These are phyloP conservation scores for Steatocranus sp. DNA, from an alignment of 2,797 vertebrate genomes.

Conservation along the genomic window DNA sequence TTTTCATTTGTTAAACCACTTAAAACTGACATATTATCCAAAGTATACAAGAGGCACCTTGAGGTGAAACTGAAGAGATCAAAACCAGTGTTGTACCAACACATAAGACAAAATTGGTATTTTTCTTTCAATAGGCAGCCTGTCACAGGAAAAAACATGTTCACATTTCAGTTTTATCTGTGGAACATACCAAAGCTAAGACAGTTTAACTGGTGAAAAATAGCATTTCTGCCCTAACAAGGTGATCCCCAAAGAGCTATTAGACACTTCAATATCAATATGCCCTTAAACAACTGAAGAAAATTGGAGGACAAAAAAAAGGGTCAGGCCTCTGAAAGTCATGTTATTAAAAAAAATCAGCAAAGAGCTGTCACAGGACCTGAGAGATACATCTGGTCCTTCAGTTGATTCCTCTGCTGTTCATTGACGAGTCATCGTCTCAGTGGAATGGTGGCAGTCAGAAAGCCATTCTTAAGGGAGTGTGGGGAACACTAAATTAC, in stretches of 20 bases:
- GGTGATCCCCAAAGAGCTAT: neutral
- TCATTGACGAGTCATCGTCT: neutral
- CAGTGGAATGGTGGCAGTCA: neutral
- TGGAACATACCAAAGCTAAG: accelerated
- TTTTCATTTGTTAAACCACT: accelerated
- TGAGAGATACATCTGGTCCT: accelerated
- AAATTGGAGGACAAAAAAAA: neutral
- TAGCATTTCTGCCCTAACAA: neutral
- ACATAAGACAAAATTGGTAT: accelerated
- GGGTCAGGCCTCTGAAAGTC: accelerated
- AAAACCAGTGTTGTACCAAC: neutral
- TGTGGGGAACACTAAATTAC: neutral
- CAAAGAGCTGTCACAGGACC: neutral
- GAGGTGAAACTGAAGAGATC: accelerated
- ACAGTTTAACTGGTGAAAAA: neutral
- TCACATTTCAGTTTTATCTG: accelerated
- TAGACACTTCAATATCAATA: neutral
- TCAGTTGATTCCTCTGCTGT: neutral
- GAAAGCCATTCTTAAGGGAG: neutral
- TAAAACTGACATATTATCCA: neutral
- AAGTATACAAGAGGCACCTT: accelerated
- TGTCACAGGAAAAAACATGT: neutral
- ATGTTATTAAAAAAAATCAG: neutral
- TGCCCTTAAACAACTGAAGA: neutral
- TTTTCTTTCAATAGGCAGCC: neutral